Base-by-base conservation (phyloP, 2,888 invertebrate species). In the Blastobasis lacticolella region DNA sequence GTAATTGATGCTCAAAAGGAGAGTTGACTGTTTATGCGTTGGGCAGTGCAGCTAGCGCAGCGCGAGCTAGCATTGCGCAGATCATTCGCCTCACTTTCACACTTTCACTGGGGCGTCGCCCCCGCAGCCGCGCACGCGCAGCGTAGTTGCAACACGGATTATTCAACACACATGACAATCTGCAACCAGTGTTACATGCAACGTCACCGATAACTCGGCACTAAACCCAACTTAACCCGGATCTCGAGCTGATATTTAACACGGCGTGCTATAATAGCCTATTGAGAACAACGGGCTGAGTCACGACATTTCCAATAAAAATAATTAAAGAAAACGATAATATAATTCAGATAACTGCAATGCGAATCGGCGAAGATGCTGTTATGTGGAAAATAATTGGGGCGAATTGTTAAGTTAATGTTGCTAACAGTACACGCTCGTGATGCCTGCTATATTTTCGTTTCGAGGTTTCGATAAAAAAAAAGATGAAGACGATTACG, bases 81-180 rank as follows among this genome's bases (percentile, higher is more conserved):
- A 75, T 77, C 83, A 79, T 82, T 85, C 80, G 83, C 77, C 75
- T 87, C 87, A 87, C 87, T 88, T 88, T 88, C 87, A 83, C 87
- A 87, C 87, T 87, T 88, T 88, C 87, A 85, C 88, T 87, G 71
- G 83, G 82, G 72, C 85, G 82, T 78, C 87, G 86, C 75, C 81
- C 80, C 74, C 78, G 71, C 67, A 60, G 57, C 54, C 52, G 67
- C 67, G 67, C 67, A 66, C 65, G 62, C 63, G 59, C 63, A 62
- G 63, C 56, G 66, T 72, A 68, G 72, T 77, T 82, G 82, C 83
- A 78, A 81, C 81, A 83, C 73, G 71, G 75, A 81, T 84, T 84
- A 81, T 78, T 76, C 73, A 83, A 84, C 77, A 71, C 68, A 62
- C 59, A 71, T 46, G 46, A 44, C 51, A 4, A 23, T 23, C 23